phyloP scores from a whole-genome alignment of 2,113 vertebrate genomes.

The Raja brachyura region DNA sequence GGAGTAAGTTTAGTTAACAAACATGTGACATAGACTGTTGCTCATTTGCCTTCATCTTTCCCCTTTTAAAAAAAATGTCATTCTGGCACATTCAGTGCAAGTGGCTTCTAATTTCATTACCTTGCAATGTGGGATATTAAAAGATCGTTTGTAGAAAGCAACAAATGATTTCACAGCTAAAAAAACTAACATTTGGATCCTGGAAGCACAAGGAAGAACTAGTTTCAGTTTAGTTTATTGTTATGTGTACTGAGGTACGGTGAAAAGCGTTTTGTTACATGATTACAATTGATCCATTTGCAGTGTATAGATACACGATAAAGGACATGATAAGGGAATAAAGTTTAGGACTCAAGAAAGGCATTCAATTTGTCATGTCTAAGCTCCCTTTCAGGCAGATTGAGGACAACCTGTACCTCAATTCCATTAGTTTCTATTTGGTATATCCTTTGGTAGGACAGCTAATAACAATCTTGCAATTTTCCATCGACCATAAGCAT shows the following conservation, averaged over 20 bases:
- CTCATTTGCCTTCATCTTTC: no score
- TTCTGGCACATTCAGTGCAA: not conserved
- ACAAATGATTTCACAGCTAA: not conserved
- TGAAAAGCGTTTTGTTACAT: no score
- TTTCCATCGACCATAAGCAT: not conserved
- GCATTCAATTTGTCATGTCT: not conserved
- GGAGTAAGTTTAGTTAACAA: slow-evolving; percentile 8
- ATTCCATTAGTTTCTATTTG: not conserved
- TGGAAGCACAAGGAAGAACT: not conserved
- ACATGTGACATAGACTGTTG: not conserved
- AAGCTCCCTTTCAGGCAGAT: not conserved
- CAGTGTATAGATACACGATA: no score
- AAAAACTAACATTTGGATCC: not conserved
- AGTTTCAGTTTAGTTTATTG: no score
- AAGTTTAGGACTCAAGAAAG: no score
- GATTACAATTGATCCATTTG: no score
- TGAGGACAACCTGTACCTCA: not conserved
- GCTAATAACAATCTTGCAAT: not conserved
- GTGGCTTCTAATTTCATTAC: not conserved
- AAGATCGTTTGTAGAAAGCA: not conserved
- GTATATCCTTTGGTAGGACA: no score
- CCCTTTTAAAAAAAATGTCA: not conserved
- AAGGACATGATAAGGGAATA: no score
- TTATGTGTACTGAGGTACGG: no score
- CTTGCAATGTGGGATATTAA: not conserved